Conservation (phyloP, 2,888 invertebrate species). For the Hipparchia semele region DNA sequence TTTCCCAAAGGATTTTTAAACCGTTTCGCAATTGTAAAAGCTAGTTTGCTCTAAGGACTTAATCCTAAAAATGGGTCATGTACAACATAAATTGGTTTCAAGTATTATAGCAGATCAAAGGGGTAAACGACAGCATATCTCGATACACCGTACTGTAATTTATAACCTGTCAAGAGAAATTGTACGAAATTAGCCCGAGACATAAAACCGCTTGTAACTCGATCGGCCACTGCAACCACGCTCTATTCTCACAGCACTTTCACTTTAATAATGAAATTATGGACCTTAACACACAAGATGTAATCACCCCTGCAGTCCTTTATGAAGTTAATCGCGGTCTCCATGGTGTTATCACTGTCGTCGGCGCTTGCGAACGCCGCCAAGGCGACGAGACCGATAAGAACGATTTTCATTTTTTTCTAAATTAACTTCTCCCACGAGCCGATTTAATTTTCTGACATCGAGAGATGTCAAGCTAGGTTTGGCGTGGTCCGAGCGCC, state of each 20-base stretch:
- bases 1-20: no score
- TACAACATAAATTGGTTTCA: not conserved
- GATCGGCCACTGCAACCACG: slow-evolving; percentile 49
- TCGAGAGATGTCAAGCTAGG: slow-evolving; percentile 73
- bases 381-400: slow-evolving; percentile 64
- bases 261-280: slow-evolving; percentile 68
- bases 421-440: slow-evolving; percentile 49
- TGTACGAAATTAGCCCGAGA: slow-evolving; percentile 46
- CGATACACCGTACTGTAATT: slow-evolving; percentile 23
- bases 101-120: slow-evolving; percentile 5
- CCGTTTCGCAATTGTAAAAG: no score
- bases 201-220: slow-evolving; percentile 42
- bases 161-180: slow-evolving; percentile 45
- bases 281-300: slow-evolving; percentile 88
- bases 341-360: slow-evolving; percentile 81
- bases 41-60: not conserved
- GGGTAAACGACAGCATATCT: slow-evolving; percentile 1
- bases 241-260: slow-evolving; percentile 64
- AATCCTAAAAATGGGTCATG: not conserved
- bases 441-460: slow-evolving; percentile 64
- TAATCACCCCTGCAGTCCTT: slow-evolving; percentile 88
- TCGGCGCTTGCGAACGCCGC: slow-evolving; percentile 71
- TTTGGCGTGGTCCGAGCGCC: slow-evolving; percentile 63
- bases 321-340: slow-evolving; percentile 86
- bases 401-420: slow-evolving; percentile 66